A percentile compares a stretch with the other conserved stretches of the same genome.
Evolutionary conservation across 2,888 invertebrate species (phyloP).

Genomic region (Andrena minutula): DNA sequence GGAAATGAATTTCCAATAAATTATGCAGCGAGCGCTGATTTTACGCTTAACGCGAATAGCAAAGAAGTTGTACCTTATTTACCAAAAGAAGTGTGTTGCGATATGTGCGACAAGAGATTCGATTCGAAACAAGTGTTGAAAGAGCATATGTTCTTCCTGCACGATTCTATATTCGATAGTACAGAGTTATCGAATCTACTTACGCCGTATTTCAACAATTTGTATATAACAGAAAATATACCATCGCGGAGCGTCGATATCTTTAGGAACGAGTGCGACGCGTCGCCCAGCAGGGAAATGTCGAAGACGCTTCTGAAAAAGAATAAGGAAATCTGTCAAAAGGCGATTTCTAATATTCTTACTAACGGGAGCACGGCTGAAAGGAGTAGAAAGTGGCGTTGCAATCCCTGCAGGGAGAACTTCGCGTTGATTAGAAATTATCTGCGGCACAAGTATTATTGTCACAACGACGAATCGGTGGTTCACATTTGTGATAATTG

Average conservation of each 20-base stretch:
- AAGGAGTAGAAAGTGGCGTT: conserved; percentile 56
- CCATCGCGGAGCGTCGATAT: not conserved
- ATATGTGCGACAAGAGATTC: conserved; percentile 31
- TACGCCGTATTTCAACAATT: not conserved
- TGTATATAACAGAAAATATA: not conserved
- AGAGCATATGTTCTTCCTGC: conserved; percentile 43
- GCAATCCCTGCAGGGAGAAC: conserved; percentile 59
- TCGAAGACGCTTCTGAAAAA: not conserved
- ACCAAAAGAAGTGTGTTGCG: conserved; percentile 7
- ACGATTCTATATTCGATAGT: conserved; percentile 14
- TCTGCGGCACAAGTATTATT: conserved; percentile 66
- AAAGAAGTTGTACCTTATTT: not conserved
- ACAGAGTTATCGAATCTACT: not conserved
- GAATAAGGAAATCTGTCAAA: not conserved
- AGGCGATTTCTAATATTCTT: not conserved
- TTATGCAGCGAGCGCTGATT: not conserved
- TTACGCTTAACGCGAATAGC: not conserved
- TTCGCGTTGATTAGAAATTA: conserved; percentile 65
- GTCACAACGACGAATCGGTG: conserved; percentile 69
- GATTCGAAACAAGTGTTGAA: conserved; percentile 11
- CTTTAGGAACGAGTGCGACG: not conserved
- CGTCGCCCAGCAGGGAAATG: not conserved
- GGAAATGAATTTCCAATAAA: not conserved
- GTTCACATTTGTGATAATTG: conserved; percentile 74
- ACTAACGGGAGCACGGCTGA: not conserved